These are phyloP conservation scores for Phrixothrix hirtus DNA, from an alignment of 2,888 invertebrate genomes.

Conservation along the genomic window DNA sequence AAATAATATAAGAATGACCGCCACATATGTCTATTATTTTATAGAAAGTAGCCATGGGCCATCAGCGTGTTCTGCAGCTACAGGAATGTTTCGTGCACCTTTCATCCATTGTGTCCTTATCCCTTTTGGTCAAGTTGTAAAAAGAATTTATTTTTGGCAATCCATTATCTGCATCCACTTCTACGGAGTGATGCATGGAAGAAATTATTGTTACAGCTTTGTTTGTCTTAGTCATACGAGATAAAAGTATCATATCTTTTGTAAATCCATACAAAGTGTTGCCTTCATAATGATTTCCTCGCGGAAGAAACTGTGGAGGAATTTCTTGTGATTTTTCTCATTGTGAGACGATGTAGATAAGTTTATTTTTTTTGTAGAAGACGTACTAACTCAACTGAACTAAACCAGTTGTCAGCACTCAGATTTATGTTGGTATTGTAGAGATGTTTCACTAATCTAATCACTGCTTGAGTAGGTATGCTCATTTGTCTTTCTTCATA, in stretches of 20 bases:
- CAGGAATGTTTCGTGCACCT: background rate
- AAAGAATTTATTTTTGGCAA: background rate
- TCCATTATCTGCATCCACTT: background rate
- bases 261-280: background rate
- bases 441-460: conserved; percentile 1
- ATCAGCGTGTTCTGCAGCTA: background rate
- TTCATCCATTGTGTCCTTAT: background rate
- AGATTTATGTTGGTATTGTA: background rate
- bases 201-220: conserved; percentile 3
- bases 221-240: background rate
- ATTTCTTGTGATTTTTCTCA: background rate
- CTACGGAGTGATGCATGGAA: background rate
- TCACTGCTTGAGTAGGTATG: conserved; percentile 3
- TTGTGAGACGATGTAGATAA: background rate
- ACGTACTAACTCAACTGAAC: no score
- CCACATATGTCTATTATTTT: background rate
- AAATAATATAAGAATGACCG: background rate
- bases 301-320: background rate
- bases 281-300: background rate
- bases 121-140: background rate
- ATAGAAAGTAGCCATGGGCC: background rate
- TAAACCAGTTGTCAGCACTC: background rate
- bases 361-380: background rate
- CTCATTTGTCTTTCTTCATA: background rate
- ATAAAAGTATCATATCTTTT: background rate